Conservation (phyloP, 2,797 vertebrate genomes). For the Poeciliopsis turneri region DNA sequence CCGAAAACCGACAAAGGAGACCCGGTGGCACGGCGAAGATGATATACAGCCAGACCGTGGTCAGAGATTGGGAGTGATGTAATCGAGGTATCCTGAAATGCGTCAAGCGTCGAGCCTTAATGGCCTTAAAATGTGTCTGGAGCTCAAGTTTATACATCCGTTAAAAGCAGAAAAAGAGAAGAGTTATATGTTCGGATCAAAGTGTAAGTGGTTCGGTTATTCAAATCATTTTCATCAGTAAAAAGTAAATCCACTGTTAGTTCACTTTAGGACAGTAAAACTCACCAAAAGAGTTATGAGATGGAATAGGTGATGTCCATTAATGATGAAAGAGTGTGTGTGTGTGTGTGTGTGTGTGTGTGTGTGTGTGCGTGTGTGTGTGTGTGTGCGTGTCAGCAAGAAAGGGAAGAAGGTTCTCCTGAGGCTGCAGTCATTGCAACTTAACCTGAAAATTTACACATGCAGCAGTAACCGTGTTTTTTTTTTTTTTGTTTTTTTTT, state of each 20-base stretch:
- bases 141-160: conserved; percentile 1
- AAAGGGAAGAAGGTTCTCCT: background rate
- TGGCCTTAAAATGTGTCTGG: conserved; percentile 12
- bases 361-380: background rate
- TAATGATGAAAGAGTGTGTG: background rate
- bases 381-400: background rate
- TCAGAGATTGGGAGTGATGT: conserved; percentile 15
- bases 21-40: background rate
- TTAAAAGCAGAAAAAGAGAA: background rate
- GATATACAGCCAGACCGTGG: background rate
- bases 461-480: background rate
- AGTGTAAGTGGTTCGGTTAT: background rate
- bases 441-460: background rate
- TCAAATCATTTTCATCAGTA: conserved; percentile 32
- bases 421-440: background rate
- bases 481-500: background rate
- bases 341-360: background rate
- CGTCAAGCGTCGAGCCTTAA: conserved; percentile 23
- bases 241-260: background rate
- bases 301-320: background rate
- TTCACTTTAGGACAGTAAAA: background rate
- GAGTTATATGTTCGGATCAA: conserved; percentile 2
- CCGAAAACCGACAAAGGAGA: conserved; percentile 13
- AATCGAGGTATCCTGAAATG: conserved; percentile 22
- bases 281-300: background rate